Base-by-base conservation (phyloP, 2,888 invertebrate genomes). In the Anorthoa munda region DNA sequence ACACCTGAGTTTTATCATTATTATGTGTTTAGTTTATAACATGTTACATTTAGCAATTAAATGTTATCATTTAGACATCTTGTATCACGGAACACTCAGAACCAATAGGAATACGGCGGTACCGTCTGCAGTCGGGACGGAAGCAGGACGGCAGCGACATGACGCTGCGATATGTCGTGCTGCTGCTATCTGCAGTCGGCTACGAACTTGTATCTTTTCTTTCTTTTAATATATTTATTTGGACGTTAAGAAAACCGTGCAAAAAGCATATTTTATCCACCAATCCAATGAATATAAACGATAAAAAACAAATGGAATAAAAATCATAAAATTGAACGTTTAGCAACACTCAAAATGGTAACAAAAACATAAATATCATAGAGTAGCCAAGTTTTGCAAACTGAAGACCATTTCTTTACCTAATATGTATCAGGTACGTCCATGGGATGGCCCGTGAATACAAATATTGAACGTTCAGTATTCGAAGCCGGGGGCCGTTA, bases 401-500 rank as follows among this genome's bases (percentile, higher is more conserved):
- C 59, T 70, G 21, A 58, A 68, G 75, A 65, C 64, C 59, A 60
- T 65, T 78, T 69, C 72, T 79, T 78, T 68, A 56, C 63, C 65
- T 72, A 86, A 86, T 84, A 83, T 82, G 84, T 80, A 87, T 78
- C 84, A 81, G 86, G 86, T 87, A 83, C 79, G 63, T 76, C 63
- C 61, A 71, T 70, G 78, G 48, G 63, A 56, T 70, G 75, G 66
- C 59, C 46, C 48, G 61, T 72, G 74, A 79, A 87, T 82, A 81
- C 63, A 66, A 80, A 74, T 77, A 69, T 63, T 50, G 45, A 45
- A 55, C 66, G 71, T 72, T 76, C 53, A 50, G 66, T 75, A 73
- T 79, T 81, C 74, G 45, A 64, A 31, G 58, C 72, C 48, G 61
- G 51, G 21, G 45, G 2, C 13, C 45, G 61, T 77, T 86, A 79